Evolutionary conservation across 2,888 invertebrate genomes (phyloP), one percentile per base, ranked within the genome.

Genomic region (Sminthurides aquaticus): DNA sequence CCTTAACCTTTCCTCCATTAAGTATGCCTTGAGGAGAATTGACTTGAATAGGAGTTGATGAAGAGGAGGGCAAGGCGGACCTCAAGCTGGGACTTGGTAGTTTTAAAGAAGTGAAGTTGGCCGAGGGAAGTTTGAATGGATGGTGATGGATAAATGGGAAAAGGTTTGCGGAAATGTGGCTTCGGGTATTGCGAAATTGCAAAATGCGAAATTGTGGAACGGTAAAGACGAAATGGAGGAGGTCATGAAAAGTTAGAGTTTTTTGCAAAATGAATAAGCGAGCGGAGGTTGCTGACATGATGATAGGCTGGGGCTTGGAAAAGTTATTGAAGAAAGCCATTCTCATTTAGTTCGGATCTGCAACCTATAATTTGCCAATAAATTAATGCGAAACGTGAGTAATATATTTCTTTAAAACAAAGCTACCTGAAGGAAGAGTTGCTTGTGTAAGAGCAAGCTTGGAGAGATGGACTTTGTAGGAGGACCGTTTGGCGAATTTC

Each of bases 351-450:
- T 15, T 52, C 20, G 20, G 8, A 5, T 8, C 15, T 18, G 52
- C 18, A 52, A 52, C 52, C 52, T 52, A 52, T 52, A 52, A 52
- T 52, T 52, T 52, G 20, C 52, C 52, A 52, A 52, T 52, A 52
- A 20, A 52, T 52, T 52, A 52, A 52, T 52, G 52, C 52, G 20
- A 22, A 52, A 15, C 52, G 52, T 52, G 52, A 52, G 52, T 20
- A 34, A 34, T 34, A 34, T 34, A n/a, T n/a, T n/a, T n/a, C n/a
- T n/a, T n/a, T n/a, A n/a, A n/a, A n/a, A n/a, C n/a, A n/a, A n/a
- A n/a, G n/a, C n/a, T n/a, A n/a, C n/a, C n/a, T n/a, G n/a, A n/a
- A n/a, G n/a, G n/a, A n/a, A n/a, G n/a, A n/a, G n/a, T n/a, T n/a
- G n/a, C n/a, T n/a, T n/a, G n/a, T n/a, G n/a, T n/a, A n/a, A n/a